Evolutionary conservation across 2,113 vertebrate genomes (phyloP).

Genomic region (Periophthalmodon schlosseri): DNA sequence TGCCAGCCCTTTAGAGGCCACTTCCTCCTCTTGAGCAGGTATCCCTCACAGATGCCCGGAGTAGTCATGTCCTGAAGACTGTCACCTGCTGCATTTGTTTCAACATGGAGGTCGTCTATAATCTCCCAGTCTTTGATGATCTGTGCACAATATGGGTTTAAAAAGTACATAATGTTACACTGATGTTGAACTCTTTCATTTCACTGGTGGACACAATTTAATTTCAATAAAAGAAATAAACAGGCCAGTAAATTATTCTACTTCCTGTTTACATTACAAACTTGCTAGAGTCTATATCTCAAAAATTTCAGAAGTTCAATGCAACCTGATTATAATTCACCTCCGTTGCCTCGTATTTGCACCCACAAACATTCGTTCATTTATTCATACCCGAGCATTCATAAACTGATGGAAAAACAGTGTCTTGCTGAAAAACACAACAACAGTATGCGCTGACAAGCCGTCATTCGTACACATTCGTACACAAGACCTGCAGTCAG

Average conservation of each 20-base stretch:
- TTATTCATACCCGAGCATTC: background rate
- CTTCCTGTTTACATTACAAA: background rate
- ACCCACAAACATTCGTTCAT: background rate
- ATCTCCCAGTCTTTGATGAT: conserved; percentile 86
- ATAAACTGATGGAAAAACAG: background rate
- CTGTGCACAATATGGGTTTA: conserved; percentile 39
- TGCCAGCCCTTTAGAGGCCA: conserved; percentile 97
- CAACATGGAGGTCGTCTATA: conserved; percentile 76
- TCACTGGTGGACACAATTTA: background rate
- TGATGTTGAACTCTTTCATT: background rate
- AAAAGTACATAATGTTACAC: background rate
- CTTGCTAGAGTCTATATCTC: background rate
- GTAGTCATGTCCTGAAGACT: conserved; percentile 44
- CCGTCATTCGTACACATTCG: too few species aligned
- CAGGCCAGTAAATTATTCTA: background rate
- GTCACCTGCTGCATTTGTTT: conserved; percentile 46
- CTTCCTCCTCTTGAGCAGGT: conserved; percentile 93
- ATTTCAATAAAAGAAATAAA: background rate
- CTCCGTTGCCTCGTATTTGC: background rate
- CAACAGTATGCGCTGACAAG: too few species aligned
- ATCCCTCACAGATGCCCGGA: conserved; percentile 85
- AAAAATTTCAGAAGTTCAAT: background rate
- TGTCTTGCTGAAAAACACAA: background rate
- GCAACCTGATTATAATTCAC: background rate
- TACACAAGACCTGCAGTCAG: too few species aligned